Conservation (phyloP, 2,797 vertebrate genomes). For the Rhinichthys osculus region DNA sequence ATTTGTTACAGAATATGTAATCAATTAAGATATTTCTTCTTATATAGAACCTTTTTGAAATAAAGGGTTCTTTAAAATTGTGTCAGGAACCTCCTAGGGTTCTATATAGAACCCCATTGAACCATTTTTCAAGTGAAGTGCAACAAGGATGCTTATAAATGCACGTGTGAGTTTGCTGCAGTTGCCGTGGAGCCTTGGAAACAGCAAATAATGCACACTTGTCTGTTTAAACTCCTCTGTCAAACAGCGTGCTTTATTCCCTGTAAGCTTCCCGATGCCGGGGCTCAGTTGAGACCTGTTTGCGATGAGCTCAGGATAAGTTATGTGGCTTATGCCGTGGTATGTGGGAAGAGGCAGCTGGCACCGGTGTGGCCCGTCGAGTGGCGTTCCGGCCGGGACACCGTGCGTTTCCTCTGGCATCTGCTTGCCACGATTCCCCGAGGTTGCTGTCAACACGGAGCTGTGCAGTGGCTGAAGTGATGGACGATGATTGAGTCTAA, state of each 20-base stretch:
- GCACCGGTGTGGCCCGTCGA: background rate
- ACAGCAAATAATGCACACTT: background rate
- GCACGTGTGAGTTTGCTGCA: background rate
- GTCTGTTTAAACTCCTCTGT: slow-evolving; percentile 19
- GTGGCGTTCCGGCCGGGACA: background rate
- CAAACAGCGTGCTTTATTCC: slow-evolving; percentile 36
- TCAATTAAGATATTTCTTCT: background rate
- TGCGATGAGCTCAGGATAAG: slow-evolving; percentile 37
- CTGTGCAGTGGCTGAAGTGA: slow-evolving; percentile 45
- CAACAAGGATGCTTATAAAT: background rate
- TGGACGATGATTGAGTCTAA: slow-evolving; percentile 59
- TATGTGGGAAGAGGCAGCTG: slow-evolving; percentile 40
- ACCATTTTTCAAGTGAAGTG: background rate
- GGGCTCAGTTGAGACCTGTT: slow-evolving; percentile 38
- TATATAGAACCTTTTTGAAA: background rate
- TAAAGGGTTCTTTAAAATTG: background rate
- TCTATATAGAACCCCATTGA: background rate
- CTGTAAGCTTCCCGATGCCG: background rate
- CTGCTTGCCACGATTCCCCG: slow-evolving; percentile 28
- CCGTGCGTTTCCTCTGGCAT: slow-evolving; percentile 32
- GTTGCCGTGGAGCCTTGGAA: background rate
- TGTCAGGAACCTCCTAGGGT: no score
- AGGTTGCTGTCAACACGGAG: slow-evolving; percentile 48
- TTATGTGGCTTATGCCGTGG: slow-evolving; percentile 32
- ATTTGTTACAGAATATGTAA: background rate